phyloP scores from a whole-genome alignment of 2,888 invertebrate species.

The Idaea dimidiata region DNA sequence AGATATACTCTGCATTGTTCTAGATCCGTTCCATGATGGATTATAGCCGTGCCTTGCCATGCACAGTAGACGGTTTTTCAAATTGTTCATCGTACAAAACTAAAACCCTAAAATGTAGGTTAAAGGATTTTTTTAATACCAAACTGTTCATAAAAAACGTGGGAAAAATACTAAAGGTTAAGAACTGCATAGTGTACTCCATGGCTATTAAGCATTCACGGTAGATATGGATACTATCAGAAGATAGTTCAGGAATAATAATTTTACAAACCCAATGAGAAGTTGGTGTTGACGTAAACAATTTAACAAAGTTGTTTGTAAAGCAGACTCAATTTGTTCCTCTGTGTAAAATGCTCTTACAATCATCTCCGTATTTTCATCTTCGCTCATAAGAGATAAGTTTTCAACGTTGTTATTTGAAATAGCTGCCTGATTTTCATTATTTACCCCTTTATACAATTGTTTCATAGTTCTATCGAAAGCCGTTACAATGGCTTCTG shows the following conservation, averaged over 20 bases:
- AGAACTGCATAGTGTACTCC: no score
- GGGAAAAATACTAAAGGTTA: no score
- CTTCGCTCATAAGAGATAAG: slow-evolving; percentile 19
- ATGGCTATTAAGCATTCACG: background rate
- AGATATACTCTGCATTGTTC: no score
- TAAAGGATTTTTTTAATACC: no score
- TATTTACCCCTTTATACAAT: slow-evolving; percentile 37
- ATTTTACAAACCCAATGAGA: slow-evolving; percentile 55
- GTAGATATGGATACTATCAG: no score
- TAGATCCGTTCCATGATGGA: no score
- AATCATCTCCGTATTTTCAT: slow-evolving; percentile 44
- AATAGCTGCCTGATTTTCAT: slow-evolving; percentile 26
- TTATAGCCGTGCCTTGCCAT: no score
- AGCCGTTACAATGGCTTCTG: slow-evolving; percentile 61
- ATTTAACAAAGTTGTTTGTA: slow-evolving; percentile 50
- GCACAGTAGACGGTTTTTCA: no score
- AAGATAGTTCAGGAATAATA: background rate
- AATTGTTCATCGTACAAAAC: no score
- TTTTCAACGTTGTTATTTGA: slow-evolving; percentile 16
- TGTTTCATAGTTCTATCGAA: slow-evolving; percentile 58
- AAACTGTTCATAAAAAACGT: no score
- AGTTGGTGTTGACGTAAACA: slow-evolving; percentile 70
- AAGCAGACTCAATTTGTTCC: slow-evolving; percentile 53
- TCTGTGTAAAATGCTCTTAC: slow-evolving; percentile 45
- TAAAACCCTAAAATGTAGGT: no score